Conservation (phyloP, 2,113 vertebrate species). For the Megaceryle maxima region DNA sequence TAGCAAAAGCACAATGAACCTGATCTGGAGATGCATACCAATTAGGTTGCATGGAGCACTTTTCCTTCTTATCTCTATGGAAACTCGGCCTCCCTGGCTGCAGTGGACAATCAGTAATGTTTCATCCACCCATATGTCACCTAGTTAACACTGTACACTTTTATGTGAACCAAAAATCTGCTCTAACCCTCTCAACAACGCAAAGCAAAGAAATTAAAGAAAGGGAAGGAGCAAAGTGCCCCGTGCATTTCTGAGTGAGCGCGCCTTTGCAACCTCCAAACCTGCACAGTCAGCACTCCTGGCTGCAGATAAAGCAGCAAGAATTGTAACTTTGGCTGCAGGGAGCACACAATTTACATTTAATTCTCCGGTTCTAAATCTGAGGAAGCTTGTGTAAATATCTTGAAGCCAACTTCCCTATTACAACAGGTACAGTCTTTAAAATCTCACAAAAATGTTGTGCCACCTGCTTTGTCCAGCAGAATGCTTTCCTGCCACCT, state of each 20-base stretch:
- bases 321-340: background rate
- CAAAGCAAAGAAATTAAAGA: slow-evolving; percentile 67
- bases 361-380: background rate
- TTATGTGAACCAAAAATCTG: slow-evolving; percentile 68
- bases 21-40: slow-evolving; percentile 90
- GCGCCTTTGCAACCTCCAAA: background rate
- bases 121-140: slow-evolving; percentile 85
- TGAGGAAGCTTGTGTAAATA: background rate
- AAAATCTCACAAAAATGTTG: background rate
- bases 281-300: background rate
- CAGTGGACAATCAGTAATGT: slow-evolving; percentile 83
- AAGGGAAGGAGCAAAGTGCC: slow-evolving; percentile 6
- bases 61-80: slow-evolving; percentile 89
- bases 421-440: background rate
- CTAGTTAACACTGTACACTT: slow-evolving; percentile 81
- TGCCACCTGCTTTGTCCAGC: background rate
- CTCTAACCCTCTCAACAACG: background rate
- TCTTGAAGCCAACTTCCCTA: background rate
- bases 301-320: background rate
- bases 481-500: background rate
- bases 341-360: background rate
- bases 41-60: slow-evolving; percentile 86
- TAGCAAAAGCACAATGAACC: slow-evolving; percentile 91
- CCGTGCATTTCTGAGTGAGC: background rate
- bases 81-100: slow-evolving; percentile 80